Base-by-base conservation (phyloP, 1,140 invertebrate species). In the Heliconius melpomene region DNA sequence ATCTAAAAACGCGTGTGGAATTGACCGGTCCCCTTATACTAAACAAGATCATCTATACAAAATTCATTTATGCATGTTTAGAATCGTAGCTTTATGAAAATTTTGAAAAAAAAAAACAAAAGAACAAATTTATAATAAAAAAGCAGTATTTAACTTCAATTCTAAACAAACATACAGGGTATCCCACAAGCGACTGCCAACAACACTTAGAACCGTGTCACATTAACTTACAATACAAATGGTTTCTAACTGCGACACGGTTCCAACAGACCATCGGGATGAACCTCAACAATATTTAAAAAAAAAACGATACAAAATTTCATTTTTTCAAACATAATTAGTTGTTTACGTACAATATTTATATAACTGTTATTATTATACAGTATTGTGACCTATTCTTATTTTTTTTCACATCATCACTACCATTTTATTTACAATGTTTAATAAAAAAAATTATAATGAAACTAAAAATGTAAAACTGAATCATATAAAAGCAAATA, bases 31-130 rank as follows among this genome's bases (percentile, higher is more conserved):
- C 90, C 89, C 86, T 82, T 86, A 89, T 85, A 85, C 83, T 70
- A 78, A 86, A 90, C 84, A 87, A 89, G 88, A 90, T 87, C 82
- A 87, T 85, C 86, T 91, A 91, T 89, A 91, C 88, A 91, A 87
- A 52, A 87, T 90, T 79, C 84, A 88, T 88, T 86, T 26, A 66
- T n/a, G 60, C 26, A 11, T 29, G 60, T 66, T 66, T 66, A 66
- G 26, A 66, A 66, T 66, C 13, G 23, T 16, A 66, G 60, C 26
- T 66, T 66, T 29, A 26, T 29, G n/a, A 26, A 66, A 16, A 29
- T 23, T 23, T 8, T n/a, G 3, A 23, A 23, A 23, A 57, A 23
- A 9, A 74, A 74, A 36, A 23, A 23, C 11, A 57, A 23, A 9
- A 74, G 52, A 36, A 38, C 38, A 60, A 23, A 57, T 57, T 57